Base-by-base conservation (phyloP, 2,888 invertebrate species). In the Hypomecis atomaria region DNA sequence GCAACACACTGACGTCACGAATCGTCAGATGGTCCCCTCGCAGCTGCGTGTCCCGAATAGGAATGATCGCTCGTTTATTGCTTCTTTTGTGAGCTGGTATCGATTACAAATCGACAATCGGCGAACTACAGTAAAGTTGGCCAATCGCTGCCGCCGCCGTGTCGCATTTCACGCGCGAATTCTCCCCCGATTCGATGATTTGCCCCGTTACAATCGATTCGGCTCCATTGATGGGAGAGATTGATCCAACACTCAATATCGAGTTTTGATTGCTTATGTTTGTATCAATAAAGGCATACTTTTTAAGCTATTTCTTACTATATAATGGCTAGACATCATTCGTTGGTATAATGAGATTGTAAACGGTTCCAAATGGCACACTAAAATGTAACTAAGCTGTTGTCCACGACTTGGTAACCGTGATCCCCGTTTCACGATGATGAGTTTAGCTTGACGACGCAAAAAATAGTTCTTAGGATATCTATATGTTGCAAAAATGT, bases 181-280 rank as follows among this genome's bases (percentile, higher is more conserved):
- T 58, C 34, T 33, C 53, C 33, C 47, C 43, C 50, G 44, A 58
- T 34, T 49, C 48, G 56, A 59, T 54, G 10, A 54, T 53, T 54
- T 48, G 54, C 9, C 34, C 59, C 59, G 63, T 64, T 64, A 64
- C 54, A 59, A 59, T 64, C 63, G 59, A 63, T 63, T 62, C 45
- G n/a, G 56, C 45, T 62, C 62, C 48, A 62, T 58, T 62, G 47
- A 52, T 47, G 50, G 23, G 55, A 40, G 38, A 52, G 57, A 63
- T 58, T 54, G 54, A 58, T 58, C 47, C 47, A 50, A 52, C 52
- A 48, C 40, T 37, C 44, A 23, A 62, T 50, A 45, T 50, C 44
- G 33, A 56, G 38, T 38, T 56, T 33, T 48, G 38, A 56, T 56
- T 56, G 56, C 23, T 56, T 40, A 40, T 40, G 38, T 56, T 45